Base-by-base conservation (phyloP, 2,797 vertebrate species). In the Chelonia mydas region DNA sequence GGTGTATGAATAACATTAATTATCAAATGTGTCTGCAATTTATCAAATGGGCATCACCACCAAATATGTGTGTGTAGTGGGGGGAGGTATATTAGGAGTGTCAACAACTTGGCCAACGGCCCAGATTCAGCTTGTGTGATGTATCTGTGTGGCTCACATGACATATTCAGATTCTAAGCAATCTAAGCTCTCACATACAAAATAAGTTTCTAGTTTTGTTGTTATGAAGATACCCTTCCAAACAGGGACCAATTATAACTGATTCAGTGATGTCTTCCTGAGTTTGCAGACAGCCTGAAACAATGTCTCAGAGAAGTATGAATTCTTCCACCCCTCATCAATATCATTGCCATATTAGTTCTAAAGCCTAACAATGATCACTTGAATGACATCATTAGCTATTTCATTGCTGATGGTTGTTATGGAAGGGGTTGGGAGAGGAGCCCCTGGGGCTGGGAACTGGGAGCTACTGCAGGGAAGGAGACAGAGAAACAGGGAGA, bases 11-110 rank as follows among this genome's bases (percentile, higher is more conserved):
- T 84, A 21, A 57, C 19, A 3, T 53, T 77, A 0, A 1, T 77
- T 65, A 57, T 17, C 33, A 81, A n/a, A 78, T 33, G 41, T 80
- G 5, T n/a, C 33, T 77, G 47, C 54, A 61, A n/a, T 27, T 84
- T 86, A 74, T 6, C 23, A 27, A 6, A 57, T 55, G 11, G 27
- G 72, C 81, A 76, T 51, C 11, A 23, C 84, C 49, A 28, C 0
- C 0, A 49, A 7, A 28, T 49, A n/a, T 37, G 17, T 28, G 47
- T 1, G 0, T 28, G 6, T 55, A 49, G n/a, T 2, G 2, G 65
- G 17, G 5, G 19, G 10, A 45, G 31, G 41, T 1, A 0, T 49
- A 3, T 61, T 33, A 31, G 51, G 6, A 54, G 0, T 45, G 81
- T 74, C 50, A 55, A 82, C 51, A 49, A 91, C 41, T 45, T 74